A percentile compares a stretch with the other conserved stretches of the same genome.
These are phyloP conservation scores for Acrocephalus scirpaceus DNA, from an alignment of 2,797 vertebrate genomes.

Conservation along the genomic window DNA sequence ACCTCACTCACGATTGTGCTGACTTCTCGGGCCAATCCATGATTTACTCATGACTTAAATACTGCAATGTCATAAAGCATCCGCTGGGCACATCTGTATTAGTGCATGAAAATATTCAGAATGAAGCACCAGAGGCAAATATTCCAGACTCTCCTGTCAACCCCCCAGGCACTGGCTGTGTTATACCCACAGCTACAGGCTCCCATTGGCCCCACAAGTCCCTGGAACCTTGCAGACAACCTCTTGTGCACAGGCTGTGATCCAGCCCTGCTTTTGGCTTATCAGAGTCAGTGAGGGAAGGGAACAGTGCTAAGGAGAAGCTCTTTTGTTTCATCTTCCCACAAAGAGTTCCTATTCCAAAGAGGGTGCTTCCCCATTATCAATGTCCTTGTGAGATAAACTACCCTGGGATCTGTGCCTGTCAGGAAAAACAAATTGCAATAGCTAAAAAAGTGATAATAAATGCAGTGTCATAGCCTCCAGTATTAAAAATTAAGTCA, in stretches of 20 bases:
- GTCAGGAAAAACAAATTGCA: conserved; percentile 4
- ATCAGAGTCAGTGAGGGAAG: background rate
- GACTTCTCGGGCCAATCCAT: background rate
- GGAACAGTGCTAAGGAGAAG: background rate
- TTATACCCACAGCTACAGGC: accelerated
- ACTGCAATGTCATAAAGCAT: background rate
- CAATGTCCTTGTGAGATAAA: background rate
- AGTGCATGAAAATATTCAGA: background rate
- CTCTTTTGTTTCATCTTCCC: background rate
- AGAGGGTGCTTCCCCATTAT: background rate
- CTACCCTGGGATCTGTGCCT: background rate
- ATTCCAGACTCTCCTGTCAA: background rate
- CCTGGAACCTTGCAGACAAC: background rate
- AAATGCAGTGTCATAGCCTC: background rate
- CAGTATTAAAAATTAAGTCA: conserved; percentile 5
- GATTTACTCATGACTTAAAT: background rate
- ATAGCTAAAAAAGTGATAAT: background rate
- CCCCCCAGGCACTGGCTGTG: accelerated
- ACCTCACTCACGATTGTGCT: accelerated
- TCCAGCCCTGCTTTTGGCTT: background rate
- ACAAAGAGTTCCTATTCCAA: background rate
- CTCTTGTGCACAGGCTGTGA: background rate
- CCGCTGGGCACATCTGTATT: background rate
- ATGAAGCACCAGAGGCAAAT: background rate
- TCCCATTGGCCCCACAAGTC: background rate